Evolutionary conservation across 2,797 vertebrate species (phyloP).

Genomic region (Ptychadena robeensis): DNA sequence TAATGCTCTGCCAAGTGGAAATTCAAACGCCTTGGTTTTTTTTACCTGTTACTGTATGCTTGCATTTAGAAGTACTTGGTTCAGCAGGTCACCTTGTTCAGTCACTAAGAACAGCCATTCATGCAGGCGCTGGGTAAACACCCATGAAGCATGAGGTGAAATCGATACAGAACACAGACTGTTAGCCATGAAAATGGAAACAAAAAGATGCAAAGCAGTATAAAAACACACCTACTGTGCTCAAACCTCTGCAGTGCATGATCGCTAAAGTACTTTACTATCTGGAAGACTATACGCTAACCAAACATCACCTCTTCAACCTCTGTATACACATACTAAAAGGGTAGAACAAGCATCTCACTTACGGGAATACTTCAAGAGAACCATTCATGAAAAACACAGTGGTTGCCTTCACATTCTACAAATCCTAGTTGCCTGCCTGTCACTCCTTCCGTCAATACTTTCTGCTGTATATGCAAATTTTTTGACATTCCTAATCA

Average conservation of each 20-base stretch:
- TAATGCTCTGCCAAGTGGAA: conserved; percentile 59
- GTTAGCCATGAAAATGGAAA: conserved; percentile 53
- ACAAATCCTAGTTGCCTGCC: no score
- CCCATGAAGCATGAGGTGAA: conserved; percentile 56
- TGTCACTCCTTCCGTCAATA: background rate
- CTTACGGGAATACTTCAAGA: background rate
- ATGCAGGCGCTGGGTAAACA: conserved; percentile 55
- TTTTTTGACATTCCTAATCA: background rate
- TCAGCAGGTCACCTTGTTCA: conserved; percentile 56
- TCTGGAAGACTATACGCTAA: background rate
- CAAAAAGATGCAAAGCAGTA: conserved; percentile 48
- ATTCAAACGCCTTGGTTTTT: conserved; percentile 52
- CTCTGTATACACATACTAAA: background rate
- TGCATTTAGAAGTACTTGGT: conserved; percentile 59
- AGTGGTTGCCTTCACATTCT: background rate
- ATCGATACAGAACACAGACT: conserved; percentile 48
- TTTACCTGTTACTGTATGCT: conserved; percentile 58
- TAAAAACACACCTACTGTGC: conserved; percentile 52
- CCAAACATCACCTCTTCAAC: background rate
- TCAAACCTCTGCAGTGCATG: conserved; percentile 19
- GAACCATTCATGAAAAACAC: conserved; percentile 23
- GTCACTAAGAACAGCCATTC: conserved; percentile 59
- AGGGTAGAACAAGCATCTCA: background rate
- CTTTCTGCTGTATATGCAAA: background rate
- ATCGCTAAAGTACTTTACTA: conserved; percentile 20